A percentile compares a stretch with the other conserved stretches of the same genome.
Evolutionary conservation across 2,797 vertebrate species (phyloP).

Genomic region (Myripristis murdjan): DNA sequence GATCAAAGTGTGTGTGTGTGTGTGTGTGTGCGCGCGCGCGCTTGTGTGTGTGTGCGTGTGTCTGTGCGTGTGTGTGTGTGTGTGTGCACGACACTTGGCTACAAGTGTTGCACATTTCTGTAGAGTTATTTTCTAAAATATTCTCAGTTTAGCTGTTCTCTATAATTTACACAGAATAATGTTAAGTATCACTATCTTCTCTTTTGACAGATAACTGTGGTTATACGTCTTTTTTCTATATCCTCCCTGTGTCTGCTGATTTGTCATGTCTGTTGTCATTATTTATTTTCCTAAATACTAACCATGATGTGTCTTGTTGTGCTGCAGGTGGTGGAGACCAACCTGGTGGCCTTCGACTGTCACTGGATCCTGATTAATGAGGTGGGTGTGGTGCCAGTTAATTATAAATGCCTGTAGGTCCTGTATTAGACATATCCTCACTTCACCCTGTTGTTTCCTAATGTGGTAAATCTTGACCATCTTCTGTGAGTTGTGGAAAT

Average conservation of each 20-base stretch:
- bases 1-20: background rate
- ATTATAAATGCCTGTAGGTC: conserved; percentile 29
- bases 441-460: conserved; percentile 44
- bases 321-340: conserved; percentile 97
- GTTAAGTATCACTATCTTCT: background rate
- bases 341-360: conserved; percentile 98
- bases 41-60: background rate
- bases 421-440: conserved; percentile 21
- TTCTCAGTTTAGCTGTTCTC: too few relatives aligned
- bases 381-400: conserved; percentile 85
- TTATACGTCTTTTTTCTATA: background rate
- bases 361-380: conserved; percentile 99
- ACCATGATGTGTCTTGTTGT: conserved; percentile 76
- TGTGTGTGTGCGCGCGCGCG: background rate
- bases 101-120: background rate
- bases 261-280: background rate
- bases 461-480: background rate
- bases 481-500: background rate
- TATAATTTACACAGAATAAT: too few relatives aligned
- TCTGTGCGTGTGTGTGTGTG: background rate
- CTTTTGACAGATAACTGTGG: background rate
- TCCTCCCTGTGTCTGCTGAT: background rate
- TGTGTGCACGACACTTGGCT: background rate
- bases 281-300: background rate
- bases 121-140: too few relatives aligned